A percentile compares a stretch with the other conserved stretches of the same genome.
phyloP scores from a whole-genome alignment of 2,888 invertebrate genomes.

The Uloborus plumipes region DNA sequence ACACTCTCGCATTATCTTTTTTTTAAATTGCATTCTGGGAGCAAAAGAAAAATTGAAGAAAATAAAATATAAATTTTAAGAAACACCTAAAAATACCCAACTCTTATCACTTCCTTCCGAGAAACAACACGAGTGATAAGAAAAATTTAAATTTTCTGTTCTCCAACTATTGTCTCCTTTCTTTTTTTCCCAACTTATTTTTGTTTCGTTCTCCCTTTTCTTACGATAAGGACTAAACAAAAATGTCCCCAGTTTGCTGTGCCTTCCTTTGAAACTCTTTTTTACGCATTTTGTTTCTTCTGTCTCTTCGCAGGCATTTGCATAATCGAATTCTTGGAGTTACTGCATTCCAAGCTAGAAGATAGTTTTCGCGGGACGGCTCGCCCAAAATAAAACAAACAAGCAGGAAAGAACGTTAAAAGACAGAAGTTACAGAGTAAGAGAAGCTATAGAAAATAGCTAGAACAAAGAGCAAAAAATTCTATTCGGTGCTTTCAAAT shows the following conservation, averaged over 20 bases:
- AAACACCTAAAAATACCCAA: slow-evolving; percentile 35
- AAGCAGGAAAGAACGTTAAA: too few species aligned
- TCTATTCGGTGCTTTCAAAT: slow-evolving; percentile 23
- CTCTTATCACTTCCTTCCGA: slow-evolving; percentile 13
- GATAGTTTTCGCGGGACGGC: slow-evolving; percentile 34
- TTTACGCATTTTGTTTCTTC: slow-evolving; percentile 49
- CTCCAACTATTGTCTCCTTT: not conserved
- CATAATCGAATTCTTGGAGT: slow-evolving; percentile 56
- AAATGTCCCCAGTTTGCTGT: slow-evolving; percentile 35
- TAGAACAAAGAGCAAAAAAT: slow-evolving; percentile 1
- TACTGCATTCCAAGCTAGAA: slow-evolving; percentile 36
- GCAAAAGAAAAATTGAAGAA: slow-evolving; percentile 4
- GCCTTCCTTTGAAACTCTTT: slow-evolving; percentile 11
- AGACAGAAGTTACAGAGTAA: not conserved
- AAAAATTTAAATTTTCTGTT: slow-evolving; percentile 51
- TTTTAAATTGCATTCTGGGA: slow-evolving; percentile 34
- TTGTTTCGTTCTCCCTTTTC: slow-evolving; percentile 14
- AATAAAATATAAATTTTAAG: slow-evolving; percentile 32
- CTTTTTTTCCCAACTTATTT: not conserved
- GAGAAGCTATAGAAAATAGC: slow-evolving; percentile 10
- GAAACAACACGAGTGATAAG: slow-evolving; percentile 56
- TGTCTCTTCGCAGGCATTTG: slow-evolving; percentile 40
- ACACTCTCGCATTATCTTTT: slow-evolving; percentile 29
- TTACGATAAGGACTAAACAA: slow-evolving; percentile 50
- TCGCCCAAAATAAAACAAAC: not conserved